phyloP scores from a whole-genome alignment of 1,140 invertebrate genomes.

The Spodoptera frugiperda region DNA sequence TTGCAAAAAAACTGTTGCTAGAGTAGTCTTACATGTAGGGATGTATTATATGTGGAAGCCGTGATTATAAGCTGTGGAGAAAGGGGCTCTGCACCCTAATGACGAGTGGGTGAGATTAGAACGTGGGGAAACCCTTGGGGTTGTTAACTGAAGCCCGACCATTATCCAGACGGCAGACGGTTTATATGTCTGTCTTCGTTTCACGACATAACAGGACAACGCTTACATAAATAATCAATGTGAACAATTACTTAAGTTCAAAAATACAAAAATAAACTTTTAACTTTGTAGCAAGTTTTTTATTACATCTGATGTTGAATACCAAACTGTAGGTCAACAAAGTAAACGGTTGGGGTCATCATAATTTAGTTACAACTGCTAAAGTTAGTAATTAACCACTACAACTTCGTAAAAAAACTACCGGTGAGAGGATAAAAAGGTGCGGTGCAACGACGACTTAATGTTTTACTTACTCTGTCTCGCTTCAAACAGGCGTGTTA shows the following conservation, averaged over 20 bases:
- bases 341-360: conserved; percentile 9
- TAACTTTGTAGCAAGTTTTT: too few species aligned
- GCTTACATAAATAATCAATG: too few species aligned
- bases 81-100: conserved; percentile 48
- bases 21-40: background rate
- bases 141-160: conserved; percentile 49
- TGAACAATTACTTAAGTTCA: too few species aligned
- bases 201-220: too few species aligned
- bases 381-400: conserved; percentile 12
- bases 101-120: conserved; percentile 48
- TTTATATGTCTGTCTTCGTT: background rate
- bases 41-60: background rate
- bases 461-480: conserved; percentile 63
- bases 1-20: background rate
- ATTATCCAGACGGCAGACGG: conserved; percentile 12
- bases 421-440: conserved; percentile 48
- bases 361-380: conserved; percentile 4
- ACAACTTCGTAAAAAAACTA: conserved; percentile 37
- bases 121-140: conserved; percentile 56
- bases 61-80: conserved; percentile 5
- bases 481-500: conserved; percentile 42
- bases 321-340: background rate
- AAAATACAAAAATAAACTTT: too few species aligned
- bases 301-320: background rate
- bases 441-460: conserved; percentile 51